Conservation (phyloP, 92 coral and sea anemone species). For the Ricordea florida region DNA sequence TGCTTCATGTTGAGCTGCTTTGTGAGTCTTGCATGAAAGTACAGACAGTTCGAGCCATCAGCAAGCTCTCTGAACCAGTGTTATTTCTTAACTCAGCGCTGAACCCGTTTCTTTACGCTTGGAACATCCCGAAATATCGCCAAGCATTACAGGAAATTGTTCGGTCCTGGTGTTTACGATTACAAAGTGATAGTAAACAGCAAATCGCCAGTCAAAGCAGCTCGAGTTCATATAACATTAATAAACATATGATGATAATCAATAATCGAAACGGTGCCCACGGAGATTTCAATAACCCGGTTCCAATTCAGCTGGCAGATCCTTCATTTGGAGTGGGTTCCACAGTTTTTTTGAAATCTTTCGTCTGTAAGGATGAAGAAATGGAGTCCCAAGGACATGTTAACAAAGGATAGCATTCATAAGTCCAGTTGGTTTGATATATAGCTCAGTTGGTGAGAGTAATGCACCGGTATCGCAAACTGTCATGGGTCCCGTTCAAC, state of each 20-base stretch:
- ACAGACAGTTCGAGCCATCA: background rate
- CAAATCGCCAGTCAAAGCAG: background rate
- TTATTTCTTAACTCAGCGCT: conserved; percentile 53
- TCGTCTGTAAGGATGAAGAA: too few species aligned
- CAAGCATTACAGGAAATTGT: conserved; percentile 16
- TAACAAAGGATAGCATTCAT: too few species aligned
- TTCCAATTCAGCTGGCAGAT: too few species aligned
- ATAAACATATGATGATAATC: background rate
- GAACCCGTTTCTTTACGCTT: conserved; percentile 52
- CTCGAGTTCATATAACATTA: background rate
- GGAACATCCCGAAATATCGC: conserved; percentile 44
- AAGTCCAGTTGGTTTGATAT: too few species aligned
- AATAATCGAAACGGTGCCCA: too few species aligned
- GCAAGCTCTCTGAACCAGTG: conserved; percentile 58
- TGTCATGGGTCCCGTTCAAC: too few species aligned
- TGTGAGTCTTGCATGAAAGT: conserved; percentile 15
- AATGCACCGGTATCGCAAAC: too few species aligned
- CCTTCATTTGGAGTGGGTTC: too few species aligned
- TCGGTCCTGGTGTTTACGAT: background rate
- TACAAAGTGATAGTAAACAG: background rate
- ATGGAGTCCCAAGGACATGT: too few species aligned
- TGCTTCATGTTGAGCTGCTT: conserved; percentile 30
- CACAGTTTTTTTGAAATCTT: too few species aligned
- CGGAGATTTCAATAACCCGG: too few species aligned
- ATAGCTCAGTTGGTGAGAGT: too few species aligned